These are phyloP conservation scores for Rhabdornis inornatus DNA, from an alignment of 2,113 vertebrate genomes.

Conservation along the genomic window DNA sequence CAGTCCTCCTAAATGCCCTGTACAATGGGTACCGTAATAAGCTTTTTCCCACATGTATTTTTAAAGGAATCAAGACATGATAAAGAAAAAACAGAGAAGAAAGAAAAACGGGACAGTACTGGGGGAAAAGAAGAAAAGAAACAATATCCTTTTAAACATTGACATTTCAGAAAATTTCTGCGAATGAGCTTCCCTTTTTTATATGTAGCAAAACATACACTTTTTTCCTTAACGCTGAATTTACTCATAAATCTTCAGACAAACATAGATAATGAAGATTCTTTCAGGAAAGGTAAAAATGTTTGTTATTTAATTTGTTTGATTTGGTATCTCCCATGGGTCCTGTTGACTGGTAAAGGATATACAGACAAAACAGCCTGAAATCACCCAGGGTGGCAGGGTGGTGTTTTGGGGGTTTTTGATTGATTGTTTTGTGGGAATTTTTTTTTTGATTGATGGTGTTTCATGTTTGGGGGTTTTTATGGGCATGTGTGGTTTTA, in stretches of 20 bases:
- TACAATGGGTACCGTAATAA: neutral
- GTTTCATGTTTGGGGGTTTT: fast-evolving
- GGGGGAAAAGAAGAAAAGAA: constrained; percentile 92
- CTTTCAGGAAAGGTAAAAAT: constrained; percentile 71
- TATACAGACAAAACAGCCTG: neutral
- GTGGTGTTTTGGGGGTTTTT: neutral
- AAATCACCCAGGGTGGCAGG: neutral
- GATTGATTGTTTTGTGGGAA: neutral
- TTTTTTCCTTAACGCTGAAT: constrained; percentile 75
- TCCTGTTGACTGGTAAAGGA: neutral
- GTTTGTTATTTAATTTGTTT: neutral
- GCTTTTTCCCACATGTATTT: neutral
- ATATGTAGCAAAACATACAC: neutral
- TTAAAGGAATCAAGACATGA: constrained; percentile 87
- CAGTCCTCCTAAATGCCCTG: neutral
- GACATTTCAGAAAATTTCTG: neutral
- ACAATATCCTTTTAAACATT: constrained; percentile 87
- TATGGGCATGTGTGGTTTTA: neutral
- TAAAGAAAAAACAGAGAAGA: constrained; percentile 92
- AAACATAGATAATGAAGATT: constrained; percentile 89
- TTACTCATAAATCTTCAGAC: constrained; percentile 92
- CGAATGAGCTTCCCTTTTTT: neutral
- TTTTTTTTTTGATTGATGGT: neutral
- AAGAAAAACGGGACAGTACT: constrained; percentile 88
- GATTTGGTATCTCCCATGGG: neutral